Evolutionary conservation across 2,113 vertebrate species (phyloP), one percentile per base, ranked within the genome.

Genomic region (Podarcis muralis): DNA sequence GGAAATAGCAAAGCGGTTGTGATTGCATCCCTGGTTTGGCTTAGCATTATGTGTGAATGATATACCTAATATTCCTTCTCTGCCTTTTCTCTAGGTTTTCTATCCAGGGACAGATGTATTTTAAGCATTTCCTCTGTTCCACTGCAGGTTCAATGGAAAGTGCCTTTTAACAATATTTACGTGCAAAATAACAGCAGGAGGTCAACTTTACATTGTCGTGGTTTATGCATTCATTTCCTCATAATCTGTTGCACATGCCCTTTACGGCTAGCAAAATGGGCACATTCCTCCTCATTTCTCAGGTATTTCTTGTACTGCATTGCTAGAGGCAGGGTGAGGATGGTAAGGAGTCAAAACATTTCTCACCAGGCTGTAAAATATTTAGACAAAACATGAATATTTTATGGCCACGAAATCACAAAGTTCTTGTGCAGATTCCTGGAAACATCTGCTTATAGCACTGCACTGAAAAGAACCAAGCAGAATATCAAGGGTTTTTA

Each of bases 371-470:
- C 43, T 37, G 68, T 87, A 87, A 81, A 87, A 81, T 81, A 81
- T 87, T 87, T 81, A 81, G 66, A 81, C 32, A 87, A 71, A 81
- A 87, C 43, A 84, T 87, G 66, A 87, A 87, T 87, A 87, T 53
- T 87, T 87, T 53, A 80, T 81, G 57, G 7, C 37, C 12, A 71
- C 27, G 40, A 68, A 80, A 80, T 87, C 13, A 71, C 23, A 25
- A 30, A 35, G 15, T 81, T 85, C 23, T 37, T 87, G 66, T 25
- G 22, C 77, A 80, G 48, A 87, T 87, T 79, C 40, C 76, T 79
- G 40, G 65, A 86, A 79, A 53, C 15, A 59, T 80, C n/a, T 27
- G 32, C 22, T 81, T 71, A 81, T 13, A 75, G n/a, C 23, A 53
- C 30, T 48, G 23, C 76, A 18, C 77, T 71, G 57, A 48, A 87